Evolutionary conservation across 2,888 invertebrate genomes (phyloP).

Genomic region (Galeruca laticollis): DNA sequence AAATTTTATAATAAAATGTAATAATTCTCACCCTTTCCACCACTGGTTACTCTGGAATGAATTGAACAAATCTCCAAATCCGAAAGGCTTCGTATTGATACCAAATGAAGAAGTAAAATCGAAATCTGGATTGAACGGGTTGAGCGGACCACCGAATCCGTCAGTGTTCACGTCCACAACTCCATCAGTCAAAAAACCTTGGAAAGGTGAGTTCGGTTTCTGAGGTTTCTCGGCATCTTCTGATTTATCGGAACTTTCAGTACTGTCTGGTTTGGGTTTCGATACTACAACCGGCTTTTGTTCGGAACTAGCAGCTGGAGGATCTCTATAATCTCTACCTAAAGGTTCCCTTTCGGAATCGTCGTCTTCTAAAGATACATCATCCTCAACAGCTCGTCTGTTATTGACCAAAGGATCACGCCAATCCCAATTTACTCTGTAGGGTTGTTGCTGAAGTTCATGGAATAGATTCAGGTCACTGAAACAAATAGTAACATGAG

Average conservation of each 20-base stretch:
- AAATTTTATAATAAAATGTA: too few species aligned
- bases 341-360: conserved; percentile 59
- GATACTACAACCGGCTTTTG: conserved; percentile 54
- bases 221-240: conserved; percentile 8
- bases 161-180: conserved; percentile 58
- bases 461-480: conserved; percentile 44
- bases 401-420: conserved; percentile 40
- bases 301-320: conserved; percentile 50
- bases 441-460: conserved; percentile 40
- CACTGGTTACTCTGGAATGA: conserved; percentile 42
- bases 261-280: conserved; percentile 42
- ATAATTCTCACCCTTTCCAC: conserved; percentile 45
- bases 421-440: conserved; percentile 40
- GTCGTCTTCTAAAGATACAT: conserved; percentile 21
- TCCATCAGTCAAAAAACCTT: conserved; percentile 55
- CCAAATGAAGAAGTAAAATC: conserved; percentile 39
- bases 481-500: conserved; percentile 26
- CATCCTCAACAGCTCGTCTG: conserved; percentile 30
- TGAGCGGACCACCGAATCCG: conserved; percentile 42
- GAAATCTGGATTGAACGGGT: conserved; percentile 31
- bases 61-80: conserved; percentile 41
- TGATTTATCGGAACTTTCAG: background rate
- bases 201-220: conserved; percentile 43
- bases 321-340: conserved; percentile 60
- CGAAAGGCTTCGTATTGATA: conserved; percentile 38